Evolutionary conservation across 2,113 vertebrate species (phyloP), one percentile per base, ranked within the genome.

Genomic region (Aegithalos caudatus): DNA sequence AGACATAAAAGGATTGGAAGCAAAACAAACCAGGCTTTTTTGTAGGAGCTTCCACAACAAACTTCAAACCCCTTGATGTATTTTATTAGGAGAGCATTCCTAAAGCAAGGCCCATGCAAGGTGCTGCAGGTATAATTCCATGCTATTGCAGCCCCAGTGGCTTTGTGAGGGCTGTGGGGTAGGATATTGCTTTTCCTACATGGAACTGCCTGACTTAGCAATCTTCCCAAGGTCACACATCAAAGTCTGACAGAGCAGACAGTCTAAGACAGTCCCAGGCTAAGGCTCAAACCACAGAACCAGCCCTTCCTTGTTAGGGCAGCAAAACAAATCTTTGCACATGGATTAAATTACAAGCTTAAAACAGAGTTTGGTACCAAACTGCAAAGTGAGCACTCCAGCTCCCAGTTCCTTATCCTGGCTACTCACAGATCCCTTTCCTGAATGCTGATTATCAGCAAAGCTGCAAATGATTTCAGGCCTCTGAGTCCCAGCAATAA

Each of bases 391-490:
- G 71, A 88, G 58, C 61, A 12, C 69, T 85, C 31, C 1, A 77
- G 80, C 76, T 77, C 64, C 88, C 24, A 25, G 57, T 28, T 93
- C 90, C 92, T 92, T 45, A 58, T 74, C 81, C 86, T 66, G 80
- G 71, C 67, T 71, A 81, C 83, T 77, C 66, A 35, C 71, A 81
- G 80, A 27, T 38, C 54, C 81, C 31, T 92, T 53, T n/a, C 4
- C 10, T 74, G 81, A 86, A 92, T 76, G 72, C 91, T 90, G 94
- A 90, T 93, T 94, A 92, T 51, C 94, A 91, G 77, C 77, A 92
- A 81, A 86, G 92, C 95, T 96, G 92, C 86, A 92, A 91, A 91
- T 51, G 57, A 94, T 96, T 95, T 88, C 73, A 94, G 77, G 86
- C 83, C 86, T 92, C 91, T 7, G 67, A 95, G 86, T 86, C 57